Percentiles rank a stretch among this genome's conserved stretches.
phyloP scores from a whole-genome alignment of 1,140 invertebrate species.

The Nylanderia fulva region DNA sequence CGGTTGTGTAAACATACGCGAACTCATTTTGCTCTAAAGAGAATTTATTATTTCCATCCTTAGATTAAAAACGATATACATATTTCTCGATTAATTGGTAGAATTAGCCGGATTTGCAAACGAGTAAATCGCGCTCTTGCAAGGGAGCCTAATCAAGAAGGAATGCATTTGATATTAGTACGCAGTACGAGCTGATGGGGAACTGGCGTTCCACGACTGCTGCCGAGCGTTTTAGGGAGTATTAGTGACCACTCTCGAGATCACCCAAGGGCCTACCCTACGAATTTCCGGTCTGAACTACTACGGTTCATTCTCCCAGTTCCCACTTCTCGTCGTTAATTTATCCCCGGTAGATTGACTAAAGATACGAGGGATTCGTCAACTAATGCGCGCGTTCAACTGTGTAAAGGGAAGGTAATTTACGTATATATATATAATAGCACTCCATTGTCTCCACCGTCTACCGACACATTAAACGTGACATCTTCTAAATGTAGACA shows the following conservation, averaged over 20 bases:
- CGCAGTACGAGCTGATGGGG: constrained; percentile 73
- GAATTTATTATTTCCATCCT: constrained; percentile 18
- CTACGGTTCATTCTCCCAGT: constrained; percentile 69
- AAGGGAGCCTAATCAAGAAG: constrained; percentile 81
- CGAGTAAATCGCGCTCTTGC: constrained; percentile 75
- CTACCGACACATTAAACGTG: constrained; percentile 44
- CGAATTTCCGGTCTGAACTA: constrained; percentile 77
- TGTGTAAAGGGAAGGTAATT: constrained; percentile 66
- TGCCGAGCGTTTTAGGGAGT: constrained; percentile 81
- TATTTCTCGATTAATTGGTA: constrained; percentile 31
- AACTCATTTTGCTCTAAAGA: constrained; percentile 6
- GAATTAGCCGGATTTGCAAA: constrained; percentile 73
- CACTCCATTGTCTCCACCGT: constrained; percentile 36
- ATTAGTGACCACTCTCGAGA: constrained; percentile 84
- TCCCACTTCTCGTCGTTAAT: constrained; percentile 75
- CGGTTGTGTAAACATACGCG: not conserved
- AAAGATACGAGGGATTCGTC: constrained; percentile 75
- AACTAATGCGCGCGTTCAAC: constrained; percentile 71
- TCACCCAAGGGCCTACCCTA: constrained; percentile 79
- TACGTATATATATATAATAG: constrained; percentile 50
- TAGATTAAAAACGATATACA: constrained; percentile 60
- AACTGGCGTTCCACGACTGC: constrained; percentile 79
- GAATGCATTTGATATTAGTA: constrained; percentile 82
- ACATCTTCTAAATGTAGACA: constrained; percentile 37
- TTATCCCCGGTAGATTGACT: constrained; percentile 73